Percentiles rank a stretch among this genome's conserved stretches.
phyloP scores from a whole-genome alignment of 2,113 vertebrate genomes.

The Mirounga angustirostris region DNA sequence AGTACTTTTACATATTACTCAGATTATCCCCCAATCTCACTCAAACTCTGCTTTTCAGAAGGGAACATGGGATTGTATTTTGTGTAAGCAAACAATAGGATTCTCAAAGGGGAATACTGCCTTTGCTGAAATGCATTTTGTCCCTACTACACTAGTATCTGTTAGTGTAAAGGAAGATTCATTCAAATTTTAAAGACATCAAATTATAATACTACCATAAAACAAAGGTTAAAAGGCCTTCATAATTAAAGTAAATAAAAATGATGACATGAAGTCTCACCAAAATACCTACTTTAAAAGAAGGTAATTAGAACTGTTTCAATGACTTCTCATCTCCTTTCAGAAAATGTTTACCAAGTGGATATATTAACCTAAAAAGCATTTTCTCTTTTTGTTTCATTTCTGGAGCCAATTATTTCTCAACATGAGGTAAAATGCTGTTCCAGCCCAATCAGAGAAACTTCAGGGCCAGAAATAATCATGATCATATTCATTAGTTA shows the following conservation, averaged over 20 bases:
- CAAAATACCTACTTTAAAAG: not conserved
- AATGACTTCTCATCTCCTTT: not conserved
- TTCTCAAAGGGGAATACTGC: not conserved
- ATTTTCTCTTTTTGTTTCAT: not conserved
- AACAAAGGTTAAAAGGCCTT: not conserved
- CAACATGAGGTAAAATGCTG: not conserved
- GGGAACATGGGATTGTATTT: not conserved
- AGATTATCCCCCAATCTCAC: not conserved
- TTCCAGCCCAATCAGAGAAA: slow-evolving; percentile 18
- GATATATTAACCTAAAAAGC: not conserved
- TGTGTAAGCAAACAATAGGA: not conserved
- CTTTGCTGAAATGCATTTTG: not conserved
- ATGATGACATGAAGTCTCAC: not conserved
- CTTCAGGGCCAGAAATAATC: slow-evolving; percentile 15
- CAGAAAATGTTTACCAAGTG: not conserved
- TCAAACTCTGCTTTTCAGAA: slow-evolving; percentile 13
- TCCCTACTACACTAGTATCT: not conserved
- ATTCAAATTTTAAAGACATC: slow-evolving; percentile 35
- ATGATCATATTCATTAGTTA: slow-evolving; percentile 46
- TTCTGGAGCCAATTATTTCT: slow-evolving; percentile 43
- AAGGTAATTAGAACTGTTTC: not conserved
- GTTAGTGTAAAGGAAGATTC: not conserved
- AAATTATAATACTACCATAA: not conserved
- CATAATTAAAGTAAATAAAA: slow-evolving; percentile 37
- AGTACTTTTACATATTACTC: not conserved